phyloP scores from a whole-genome alignment of 2,888 invertebrate genomes.

The Diabrotica balteata region DNA sequence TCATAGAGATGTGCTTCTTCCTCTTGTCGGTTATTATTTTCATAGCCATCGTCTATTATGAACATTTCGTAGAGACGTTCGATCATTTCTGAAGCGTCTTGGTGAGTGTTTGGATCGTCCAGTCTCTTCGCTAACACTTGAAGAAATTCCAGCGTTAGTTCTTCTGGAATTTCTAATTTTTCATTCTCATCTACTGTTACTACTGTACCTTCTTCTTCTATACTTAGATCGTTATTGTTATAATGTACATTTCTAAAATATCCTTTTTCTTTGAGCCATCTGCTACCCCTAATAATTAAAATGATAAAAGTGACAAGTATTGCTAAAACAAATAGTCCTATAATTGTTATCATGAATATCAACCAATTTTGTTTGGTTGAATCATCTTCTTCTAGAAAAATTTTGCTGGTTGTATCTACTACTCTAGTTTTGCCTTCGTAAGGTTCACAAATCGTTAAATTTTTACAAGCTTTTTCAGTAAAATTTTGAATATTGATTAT shows the following conservation, averaged over 20 bases:
- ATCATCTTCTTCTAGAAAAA: slow-evolving; percentile 47
- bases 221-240: slow-evolving; percentile 66
- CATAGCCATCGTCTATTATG: slow-evolving; percentile 72
- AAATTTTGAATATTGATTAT: slow-evolving; percentile 70
- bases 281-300: slow-evolving; percentile 64
- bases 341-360: slow-evolving; percentile 55
- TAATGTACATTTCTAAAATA: slow-evolving; percentile 63
- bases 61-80: slow-evolving; percentile 78
- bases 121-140: slow-evolving; percentile 72
- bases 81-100: slow-evolving; percentile 78
- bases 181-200: slow-evolving; percentile 56
- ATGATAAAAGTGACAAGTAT: slow-evolving; percentile 64
- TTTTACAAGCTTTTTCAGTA: slow-evolving; percentile 67
- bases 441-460: slow-evolving; percentile 67
- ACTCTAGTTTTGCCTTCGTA: slow-evolving; percentile 58
- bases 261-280: slow-evolving; percentile 67
- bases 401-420: slow-evolving; percentile 53
- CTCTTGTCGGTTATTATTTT: slow-evolving; percentile 62
- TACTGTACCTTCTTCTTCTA: slow-evolving; percentile 59
- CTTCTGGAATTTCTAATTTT: slow-evolving; percentile 71
- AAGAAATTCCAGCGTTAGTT: slow-evolving; percentile 75
- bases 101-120: slow-evolving; percentile 75
- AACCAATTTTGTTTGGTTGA: slow-evolving; percentile 47
- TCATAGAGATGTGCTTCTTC: slow-evolving; percentile 60
- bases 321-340: slow-evolving; percentile 64